Conservation (phyloP, 2,888 invertebrate species). For the Strigamia maritima region DNA sequence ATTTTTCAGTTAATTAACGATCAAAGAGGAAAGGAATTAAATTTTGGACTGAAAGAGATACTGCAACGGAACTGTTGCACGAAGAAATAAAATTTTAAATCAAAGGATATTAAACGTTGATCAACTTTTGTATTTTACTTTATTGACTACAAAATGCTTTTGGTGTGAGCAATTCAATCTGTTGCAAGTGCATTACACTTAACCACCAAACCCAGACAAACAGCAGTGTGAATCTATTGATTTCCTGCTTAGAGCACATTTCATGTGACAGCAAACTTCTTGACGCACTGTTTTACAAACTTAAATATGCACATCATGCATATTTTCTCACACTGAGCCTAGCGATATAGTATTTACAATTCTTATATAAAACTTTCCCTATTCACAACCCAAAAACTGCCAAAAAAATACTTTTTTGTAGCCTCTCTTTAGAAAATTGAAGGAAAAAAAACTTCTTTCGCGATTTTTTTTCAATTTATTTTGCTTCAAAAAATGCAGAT, state of each 20-base stretch:
- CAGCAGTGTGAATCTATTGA: constrained; percentile 28
- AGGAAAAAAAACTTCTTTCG: no score
- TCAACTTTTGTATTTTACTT: constrained; percentile 2
- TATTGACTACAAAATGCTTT: constrained; percentile 15
- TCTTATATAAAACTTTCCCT: no score
- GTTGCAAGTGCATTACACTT: constrained; percentile 28
- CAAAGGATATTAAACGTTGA: not conserved
- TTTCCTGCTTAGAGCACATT: constrained; percentile 30
- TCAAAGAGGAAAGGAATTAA: not conserved
- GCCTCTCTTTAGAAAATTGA: no score
- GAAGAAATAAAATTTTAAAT: constrained; percentile 3
- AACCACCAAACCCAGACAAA: constrained; percentile 29
- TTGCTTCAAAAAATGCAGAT: no score
- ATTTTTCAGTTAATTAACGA: not conserved
- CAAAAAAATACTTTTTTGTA: no score
- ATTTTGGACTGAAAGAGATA: no score
- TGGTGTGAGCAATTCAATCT: constrained; percentile 28
- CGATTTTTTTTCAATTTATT: no score
- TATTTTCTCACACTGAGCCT: not conserved
- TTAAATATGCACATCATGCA: not conserved
- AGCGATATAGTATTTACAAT: no score
- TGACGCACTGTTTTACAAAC: not conserved
- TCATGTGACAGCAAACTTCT: constrained; percentile 20
- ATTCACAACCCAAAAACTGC: no score
- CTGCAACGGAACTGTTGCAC: not conserved